These are phyloP conservation scores for Hemichromis elongatus DNA, from an alignment of 2,113 vertebrate species.

Conservation along the genomic window DNA sequence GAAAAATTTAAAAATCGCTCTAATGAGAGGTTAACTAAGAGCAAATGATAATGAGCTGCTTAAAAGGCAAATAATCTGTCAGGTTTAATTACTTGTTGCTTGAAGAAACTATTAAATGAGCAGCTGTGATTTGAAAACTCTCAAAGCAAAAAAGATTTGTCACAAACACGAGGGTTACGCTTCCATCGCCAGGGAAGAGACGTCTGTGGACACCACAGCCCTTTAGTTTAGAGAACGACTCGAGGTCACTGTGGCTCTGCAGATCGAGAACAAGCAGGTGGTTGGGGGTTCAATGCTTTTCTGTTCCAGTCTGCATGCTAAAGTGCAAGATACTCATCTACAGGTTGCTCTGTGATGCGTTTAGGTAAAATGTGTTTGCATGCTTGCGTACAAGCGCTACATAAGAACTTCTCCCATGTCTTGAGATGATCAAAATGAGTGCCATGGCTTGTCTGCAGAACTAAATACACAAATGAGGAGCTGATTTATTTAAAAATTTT, in stretches of 20 bases:
- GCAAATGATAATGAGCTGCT: background rate
- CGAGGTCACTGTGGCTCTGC: background rate
- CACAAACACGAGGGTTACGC: background rate
- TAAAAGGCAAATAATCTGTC: background rate
- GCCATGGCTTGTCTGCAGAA: background rate
- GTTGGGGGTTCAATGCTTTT: background rate
- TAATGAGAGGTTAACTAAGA: background rate
- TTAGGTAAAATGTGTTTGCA: background rate
- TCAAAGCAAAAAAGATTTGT: background rate
- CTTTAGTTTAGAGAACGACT: background rate
- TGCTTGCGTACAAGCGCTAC: background rate
- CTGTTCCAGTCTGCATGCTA: background rate
- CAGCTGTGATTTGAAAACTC: background rate
- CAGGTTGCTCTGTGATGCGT: background rate
- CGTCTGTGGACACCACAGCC: background rate
- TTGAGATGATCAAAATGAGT: background rate
- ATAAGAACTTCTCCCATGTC: background rate
- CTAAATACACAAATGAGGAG: background rate
- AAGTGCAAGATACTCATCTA: background rate
- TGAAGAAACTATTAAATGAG: background rate
- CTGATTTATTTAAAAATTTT: background rate
- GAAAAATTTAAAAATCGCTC: background rate
- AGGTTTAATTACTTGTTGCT: background rate
- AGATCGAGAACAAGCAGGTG: background rate
- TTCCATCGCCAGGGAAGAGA: background rate